Percentiles rank a stretch among this genome's conserved stretches.
These are phyloP conservation scores for Apomyelois bistriatella DNA, from an alignment of 2,888 invertebrate species.

Conservation along the genomic window DNA sequence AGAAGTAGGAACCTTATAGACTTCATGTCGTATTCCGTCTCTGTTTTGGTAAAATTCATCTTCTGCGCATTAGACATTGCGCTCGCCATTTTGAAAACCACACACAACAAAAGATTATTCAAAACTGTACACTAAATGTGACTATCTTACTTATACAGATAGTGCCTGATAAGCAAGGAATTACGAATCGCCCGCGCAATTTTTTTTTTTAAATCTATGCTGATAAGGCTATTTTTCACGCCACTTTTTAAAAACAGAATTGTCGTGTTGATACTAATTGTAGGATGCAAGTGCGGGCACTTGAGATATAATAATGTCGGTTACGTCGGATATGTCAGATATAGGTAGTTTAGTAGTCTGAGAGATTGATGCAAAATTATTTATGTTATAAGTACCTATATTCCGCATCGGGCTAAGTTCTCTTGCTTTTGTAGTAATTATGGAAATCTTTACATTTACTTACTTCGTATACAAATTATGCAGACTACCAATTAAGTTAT, in stretches of 20 bases:
- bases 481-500: too few species aligned
- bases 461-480: too few species aligned
- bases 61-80: conserved; percentile 33
- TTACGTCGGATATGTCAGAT: neutral
- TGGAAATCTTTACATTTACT: too few species aligned
- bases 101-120: neutral
- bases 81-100: conserved; percentile 29
- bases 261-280: neutral
- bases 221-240: conserved; percentile 13
- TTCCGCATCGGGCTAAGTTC: too few species aligned
- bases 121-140: neutral
- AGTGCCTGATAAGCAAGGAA: conserved; percentile 10
- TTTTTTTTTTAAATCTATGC: too few species aligned
- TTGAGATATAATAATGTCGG: neutral
- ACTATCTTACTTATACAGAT: conserved; percentile 2
- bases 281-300: neutral
- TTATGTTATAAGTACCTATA: too few species aligned
- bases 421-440: too few species aligned
- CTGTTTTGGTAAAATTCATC: conserved; percentile 60
- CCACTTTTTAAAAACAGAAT: neutral
- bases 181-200: conserved; percentile 3
- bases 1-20: conserved; percentile 67
- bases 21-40: conserved; percentile 70
- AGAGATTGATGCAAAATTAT: neutral
- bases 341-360: neutral